phyloP scores from a whole-genome alignment of 2,797 vertebrate genomes.

The Poecilia picta region DNA sequence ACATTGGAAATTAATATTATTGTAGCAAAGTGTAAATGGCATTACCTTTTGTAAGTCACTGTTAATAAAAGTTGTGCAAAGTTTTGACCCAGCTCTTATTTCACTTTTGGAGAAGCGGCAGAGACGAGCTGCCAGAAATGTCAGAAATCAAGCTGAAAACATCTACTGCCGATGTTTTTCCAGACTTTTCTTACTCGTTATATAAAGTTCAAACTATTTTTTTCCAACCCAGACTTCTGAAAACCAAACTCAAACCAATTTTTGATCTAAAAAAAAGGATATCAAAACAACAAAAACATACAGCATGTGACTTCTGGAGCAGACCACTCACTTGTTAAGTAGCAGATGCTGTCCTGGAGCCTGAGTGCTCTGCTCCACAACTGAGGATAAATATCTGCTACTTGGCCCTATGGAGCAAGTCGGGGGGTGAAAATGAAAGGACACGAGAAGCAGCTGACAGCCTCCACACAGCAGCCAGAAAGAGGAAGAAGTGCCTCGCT shows the following conservation, averaged over 20 bases:
- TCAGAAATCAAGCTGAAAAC: slow-evolving; percentile 43
- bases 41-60: slow-evolving; percentile 1
- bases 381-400: slow-evolving; percentile 29
- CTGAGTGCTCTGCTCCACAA: slow-evolving; percentile 29
- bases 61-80: slow-evolving; percentile 16
- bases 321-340: slow-evolving; percentile 51
- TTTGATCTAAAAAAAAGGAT: not conserved
- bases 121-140: slow-evolving; percentile 32
- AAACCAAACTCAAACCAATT: not conserved
- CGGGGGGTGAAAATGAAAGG: slow-evolving; percentile 21
- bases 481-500: slow-evolving; percentile 65
- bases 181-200: slow-evolving; percentile 13
- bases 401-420: slow-evolving; percentile 18
- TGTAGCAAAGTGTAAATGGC: slow-evolving; percentile 11
- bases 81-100: slow-evolving; percentile 17
- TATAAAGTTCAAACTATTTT: slow-evolving; percentile 28
- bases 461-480: slow-evolving; percentile 54
- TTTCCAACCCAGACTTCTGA: slow-evolving; percentile 20
- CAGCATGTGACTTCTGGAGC: not conserved
- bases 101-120: slow-evolving; percentile 15
- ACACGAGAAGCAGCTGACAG: slow-evolving; percentile 38
- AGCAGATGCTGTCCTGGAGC: slow-evolving; percentile 26
- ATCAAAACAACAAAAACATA: slow-evolving; percentile 5
- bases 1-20: not conserved
- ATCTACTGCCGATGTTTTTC: slow-evolving; percentile 38